Percentiles rank a stretch among this genome's conserved stretches.
Evolutionary conservation across 2,113 vertebrate genomes (phyloP).

Genomic region (Gobio gobio): DNA sequence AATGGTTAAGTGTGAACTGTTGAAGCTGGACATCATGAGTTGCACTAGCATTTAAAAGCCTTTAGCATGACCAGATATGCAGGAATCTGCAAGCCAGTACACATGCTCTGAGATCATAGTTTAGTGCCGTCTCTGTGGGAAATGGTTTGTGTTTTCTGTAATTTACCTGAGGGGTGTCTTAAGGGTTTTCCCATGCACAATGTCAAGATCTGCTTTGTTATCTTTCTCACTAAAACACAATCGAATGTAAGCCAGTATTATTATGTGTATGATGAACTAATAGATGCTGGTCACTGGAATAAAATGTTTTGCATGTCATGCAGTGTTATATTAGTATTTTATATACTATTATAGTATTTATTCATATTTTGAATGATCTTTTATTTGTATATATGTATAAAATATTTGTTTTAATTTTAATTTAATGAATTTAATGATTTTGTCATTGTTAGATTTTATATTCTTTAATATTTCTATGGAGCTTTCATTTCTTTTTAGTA

Average conservation of each 20-base stretch:
- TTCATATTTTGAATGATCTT: background rate
- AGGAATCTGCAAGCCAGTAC: conserved; percentile 29
- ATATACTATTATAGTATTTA: background rate
- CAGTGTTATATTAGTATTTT: background rate
- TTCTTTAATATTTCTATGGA: background rate
- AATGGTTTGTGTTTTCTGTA: conserved; percentile 23
- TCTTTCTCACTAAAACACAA: background rate
- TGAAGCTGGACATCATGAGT: background rate
- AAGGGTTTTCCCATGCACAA: conserved; percentile 38
- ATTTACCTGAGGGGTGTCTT: conserved; percentile 33
- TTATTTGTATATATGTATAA: background rate
- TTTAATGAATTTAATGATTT: background rate
- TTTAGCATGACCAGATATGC: background rate
- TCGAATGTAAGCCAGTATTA: conserved; percentile 1
- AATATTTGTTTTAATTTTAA: background rate
- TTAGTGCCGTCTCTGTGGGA: conserved; percentile 11
- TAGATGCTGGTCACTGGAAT: background rate
- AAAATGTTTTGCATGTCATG: background rate
- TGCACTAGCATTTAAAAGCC: background rate
- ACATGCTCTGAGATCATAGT: conserved; percentile 23
- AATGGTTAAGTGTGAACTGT: background rate
- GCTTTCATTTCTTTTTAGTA: background rate
- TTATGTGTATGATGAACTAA: background rate
- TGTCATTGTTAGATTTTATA: background rate
- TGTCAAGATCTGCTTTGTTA: conserved; percentile 8